Conservation (phyloP, 2,888 invertebrate species). For the Tachina lurida region DNA sequence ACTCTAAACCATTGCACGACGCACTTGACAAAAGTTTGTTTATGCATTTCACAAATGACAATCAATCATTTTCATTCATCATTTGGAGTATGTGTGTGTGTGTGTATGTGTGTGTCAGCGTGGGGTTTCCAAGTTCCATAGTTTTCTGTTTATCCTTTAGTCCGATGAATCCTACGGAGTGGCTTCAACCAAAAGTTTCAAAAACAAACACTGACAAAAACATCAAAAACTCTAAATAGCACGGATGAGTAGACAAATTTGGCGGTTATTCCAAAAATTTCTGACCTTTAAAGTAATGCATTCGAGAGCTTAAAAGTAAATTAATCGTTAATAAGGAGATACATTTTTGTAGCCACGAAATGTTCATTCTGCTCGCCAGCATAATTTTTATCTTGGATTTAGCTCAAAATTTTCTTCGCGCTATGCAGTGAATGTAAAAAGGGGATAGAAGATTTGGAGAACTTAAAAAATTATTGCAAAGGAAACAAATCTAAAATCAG, state of each 20-base stretch:
- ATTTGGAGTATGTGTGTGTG: constrained; percentile 34
- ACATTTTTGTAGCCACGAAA: no score
- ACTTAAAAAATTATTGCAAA: no score
- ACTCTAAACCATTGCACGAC: background rate
- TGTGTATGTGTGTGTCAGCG: background rate
- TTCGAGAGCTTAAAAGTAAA: background rate
- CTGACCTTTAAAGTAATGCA: constrained; percentile 8
- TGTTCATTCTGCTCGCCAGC: no score
- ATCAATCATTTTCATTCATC: constrained; percentile 48
- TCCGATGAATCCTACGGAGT: background rate
- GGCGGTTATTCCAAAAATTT: background rate
- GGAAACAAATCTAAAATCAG: no score
- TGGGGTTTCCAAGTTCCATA: background rate
- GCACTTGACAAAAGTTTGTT: background rate
- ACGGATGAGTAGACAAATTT: constrained; percentile 43
- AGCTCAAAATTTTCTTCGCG: no score
- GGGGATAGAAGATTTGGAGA: no score
- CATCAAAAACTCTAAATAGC: constrained; percentile 21
- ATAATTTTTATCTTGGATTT: no score
- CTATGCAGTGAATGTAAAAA: no score
- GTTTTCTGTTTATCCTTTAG: background rate
- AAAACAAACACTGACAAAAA: constrained; percentile 43
- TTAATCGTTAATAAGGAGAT: no score
- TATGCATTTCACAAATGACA: constrained; percentile 18
- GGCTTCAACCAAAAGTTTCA: constrained; percentile 13